Base-by-base conservation (phyloP, 2,888 invertebrate genomes). In the Caenorhabditis wallacei region DNA sequence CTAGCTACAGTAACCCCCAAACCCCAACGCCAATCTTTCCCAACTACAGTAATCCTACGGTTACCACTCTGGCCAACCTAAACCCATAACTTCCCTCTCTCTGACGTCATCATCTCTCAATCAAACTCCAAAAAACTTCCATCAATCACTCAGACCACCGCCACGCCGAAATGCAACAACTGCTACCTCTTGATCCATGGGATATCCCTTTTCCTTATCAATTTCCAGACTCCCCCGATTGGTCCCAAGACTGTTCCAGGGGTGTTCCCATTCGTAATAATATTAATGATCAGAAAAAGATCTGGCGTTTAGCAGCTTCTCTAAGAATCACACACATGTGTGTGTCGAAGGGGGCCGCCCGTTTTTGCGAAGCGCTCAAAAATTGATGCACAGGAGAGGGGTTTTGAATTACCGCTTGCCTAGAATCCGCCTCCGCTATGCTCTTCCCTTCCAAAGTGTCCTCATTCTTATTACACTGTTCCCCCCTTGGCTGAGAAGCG, bases 381-480 rank as follows among this genome's bases (percentile, higher is more conserved):
- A 40, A 40, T 4, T 40, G 40, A 40, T 64, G 64, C n/a, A n/a
- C n/a, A n/a, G n/a, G 51, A 51, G 64, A 63, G 46, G 64, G 64
- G 64, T 64, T 64, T 64, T 64, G 64, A 64, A 64, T 64, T 64
- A 64, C 64, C 51, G 35, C 64, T 16, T 18, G 18, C 22, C 16
- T 57, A 13, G 13, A 11, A 13, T 43, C 48, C 63, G 64, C 64
- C 64, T 48, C 64, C 64, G 48, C 64, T 11, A 2, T 5, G 13
- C 4, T 10, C 40, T 16, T 16, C 35, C 63, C 48, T 64, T 64
- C 64, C 48, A 46, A 24, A n/a, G 22, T 43, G 8, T 13, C 16
- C 43, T 10, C n/a, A 46, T 16, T 10, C 30, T 51, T 66, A 66
- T 66, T 66, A 66, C 66, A 66, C 66, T 66, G 66, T 66, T 66